Evolutionary conservation across 2,113 vertebrate species (phyloP).

Genomic region (Amblyopsis rosae): DNA sequence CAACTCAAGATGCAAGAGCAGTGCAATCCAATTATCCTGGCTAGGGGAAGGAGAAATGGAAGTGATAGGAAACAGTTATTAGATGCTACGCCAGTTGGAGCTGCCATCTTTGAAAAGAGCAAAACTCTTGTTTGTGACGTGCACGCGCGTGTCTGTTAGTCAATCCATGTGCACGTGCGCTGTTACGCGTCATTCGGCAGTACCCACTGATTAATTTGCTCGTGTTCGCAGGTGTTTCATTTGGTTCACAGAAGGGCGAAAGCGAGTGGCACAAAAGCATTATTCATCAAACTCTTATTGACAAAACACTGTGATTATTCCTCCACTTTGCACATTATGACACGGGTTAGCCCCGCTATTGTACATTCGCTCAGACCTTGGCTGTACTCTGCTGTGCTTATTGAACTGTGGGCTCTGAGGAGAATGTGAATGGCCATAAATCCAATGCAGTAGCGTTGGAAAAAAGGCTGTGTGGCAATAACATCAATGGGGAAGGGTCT

Average conservation of each 20-base stretch:
- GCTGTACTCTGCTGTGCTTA: conserved; percentile 7
- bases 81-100: conserved; percentile 26
- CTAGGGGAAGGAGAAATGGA: conserved; percentile 36
- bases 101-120: conserved; percentile 38
- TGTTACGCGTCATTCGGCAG: neutral
- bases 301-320: neutral
- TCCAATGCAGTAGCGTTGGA: conserved; percentile 31
- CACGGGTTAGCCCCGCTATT: conserved; percentile 30
- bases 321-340: conserved; percentile 1
- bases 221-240: neutral
- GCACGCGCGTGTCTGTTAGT: neutral
- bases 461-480: conserved; percentile 25
- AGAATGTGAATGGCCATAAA: conserved; percentile 43
- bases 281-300: conserved; percentile 21
- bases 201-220: conserved; percentile 10
- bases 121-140: neutral
- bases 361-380: conserved; percentile 28
- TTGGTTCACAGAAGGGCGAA: neutral
- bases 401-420: conserved; percentile 12
- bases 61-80: conserved; percentile 20
- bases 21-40: conserved; percentile 70
- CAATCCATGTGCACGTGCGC: neutral
- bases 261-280: neutral
- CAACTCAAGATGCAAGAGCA: conserved; percentile 63
- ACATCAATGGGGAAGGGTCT: conserved; percentile 27